Evolutionary conservation across 2,888 invertebrate species (phyloP).

Genomic region (Apamea epomidion): DNA sequence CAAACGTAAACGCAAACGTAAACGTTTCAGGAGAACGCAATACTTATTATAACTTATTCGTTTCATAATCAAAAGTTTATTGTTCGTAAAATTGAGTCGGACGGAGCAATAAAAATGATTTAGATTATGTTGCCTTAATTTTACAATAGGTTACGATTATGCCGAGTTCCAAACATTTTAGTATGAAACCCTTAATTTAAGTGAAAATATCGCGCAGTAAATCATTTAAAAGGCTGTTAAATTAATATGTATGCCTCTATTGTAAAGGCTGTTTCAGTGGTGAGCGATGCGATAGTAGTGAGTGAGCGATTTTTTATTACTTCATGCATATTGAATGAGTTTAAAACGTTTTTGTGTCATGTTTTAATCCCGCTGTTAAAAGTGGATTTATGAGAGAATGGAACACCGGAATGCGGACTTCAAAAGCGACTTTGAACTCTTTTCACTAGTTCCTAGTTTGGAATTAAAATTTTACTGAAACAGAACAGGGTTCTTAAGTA

Average conservation of each 20-base stretch:
- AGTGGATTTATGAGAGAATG: slow-evolving; percentile 28
- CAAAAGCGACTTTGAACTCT: too few species aligned
- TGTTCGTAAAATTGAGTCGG: slow-evolving; percentile 68
- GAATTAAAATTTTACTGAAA: neutral
- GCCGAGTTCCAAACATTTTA: slow-evolving; percentile 63
- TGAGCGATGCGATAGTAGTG: slow-evolving; percentile 56
- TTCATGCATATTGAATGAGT: slow-evolving; percentile 53
- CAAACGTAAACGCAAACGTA: slow-evolving; percentile 29
- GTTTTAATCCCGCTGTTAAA: slow-evolving; percentile 29
- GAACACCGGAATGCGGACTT: neutral
- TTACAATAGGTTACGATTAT: slow-evolving; percentile 69
- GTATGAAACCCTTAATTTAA: slow-evolving; percentile 69
- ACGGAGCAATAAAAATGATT: slow-evolving; percentile 68
- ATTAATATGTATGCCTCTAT: slow-evolving; percentile 77
- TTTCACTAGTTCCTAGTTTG: neutral
- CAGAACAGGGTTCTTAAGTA: neutral
- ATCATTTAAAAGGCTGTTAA: slow-evolving; percentile 77
- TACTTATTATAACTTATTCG: slow-evolving; percentile 52
- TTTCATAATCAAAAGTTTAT: slow-evolving; percentile 64
- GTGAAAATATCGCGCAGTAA: slow-evolving; percentile 75
- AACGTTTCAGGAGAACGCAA: slow-evolving; percentile 44
- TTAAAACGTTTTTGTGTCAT: slow-evolving; percentile 33
- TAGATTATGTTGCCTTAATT: slow-evolving; percentile 69
- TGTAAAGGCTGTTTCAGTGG: slow-evolving; percentile 59
- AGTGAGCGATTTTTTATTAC: slow-evolving; percentile 48